Evolutionary conservation across 2,888 invertebrate genomes (phyloP), one percentile per base, ranked within the genome.

Genomic region (Lampropteryx suffumata): DNA sequence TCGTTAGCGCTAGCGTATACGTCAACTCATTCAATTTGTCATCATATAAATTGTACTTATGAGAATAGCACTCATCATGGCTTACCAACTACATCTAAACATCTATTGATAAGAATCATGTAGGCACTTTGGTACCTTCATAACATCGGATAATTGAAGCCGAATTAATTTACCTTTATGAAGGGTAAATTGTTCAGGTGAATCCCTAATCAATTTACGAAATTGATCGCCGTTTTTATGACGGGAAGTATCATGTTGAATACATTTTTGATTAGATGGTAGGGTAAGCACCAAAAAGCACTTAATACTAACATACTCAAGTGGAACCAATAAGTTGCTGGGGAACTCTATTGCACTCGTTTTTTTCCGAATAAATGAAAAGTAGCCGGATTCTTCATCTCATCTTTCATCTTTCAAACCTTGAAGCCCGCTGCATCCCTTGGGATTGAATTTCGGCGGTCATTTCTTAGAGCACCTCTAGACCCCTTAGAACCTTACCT

Each of bases 151-250:
- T 76, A 79, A 82, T 79, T 76, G 73, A 68, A 65, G 55, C 70
- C 66, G 62, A 83, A 79, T 79, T 82, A 80, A 84, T 84, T 76
- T 78, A 77, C 76, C 70, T 82, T 80, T 83, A 87, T 80, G 78
- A 82, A 79, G 81, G 85, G 82, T 69, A 81, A 86, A 86, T 82
- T 82, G 83, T 78, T 82, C 75, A 73, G 78, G 78, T 79, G 76
- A 79, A 79, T 82, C 82, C 82, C 84, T 77, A 79, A 82, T 84
- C 84, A 85, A 86, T 86, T 86, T 85, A 76, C 65, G 69, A 84
- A 86, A 87, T 84, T 83, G 81, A 79, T 76, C 69, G 68, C 62
- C 62, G 62, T 70, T 70, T n/a, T 67, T 69, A 71, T 61, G 60
- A 55, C 55, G 44, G 50, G 42, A 47, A 54, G 49, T 53, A 55